phyloP scores from a whole-genome alignment of 2,797 vertebrate species.

The Pangasius mekongensis region DNA sequence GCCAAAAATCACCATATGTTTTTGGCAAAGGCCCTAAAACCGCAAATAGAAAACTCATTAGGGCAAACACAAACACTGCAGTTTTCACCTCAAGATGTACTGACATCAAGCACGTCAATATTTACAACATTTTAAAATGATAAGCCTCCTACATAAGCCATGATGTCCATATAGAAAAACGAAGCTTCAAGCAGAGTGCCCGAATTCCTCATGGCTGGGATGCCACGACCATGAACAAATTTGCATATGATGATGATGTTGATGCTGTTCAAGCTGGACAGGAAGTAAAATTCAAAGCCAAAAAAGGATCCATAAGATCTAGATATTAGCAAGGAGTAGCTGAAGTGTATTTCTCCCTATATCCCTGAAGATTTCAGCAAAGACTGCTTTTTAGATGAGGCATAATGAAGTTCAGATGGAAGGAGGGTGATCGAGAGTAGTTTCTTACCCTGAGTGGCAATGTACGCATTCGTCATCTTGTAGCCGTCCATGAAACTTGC shows the following conservation, averaged over 20 bases:
- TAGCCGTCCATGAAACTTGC: slow-evolving; percentile 89
- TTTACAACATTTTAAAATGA: not conserved
- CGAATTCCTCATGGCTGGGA: not conserved
- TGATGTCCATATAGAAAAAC: too few species aligned
- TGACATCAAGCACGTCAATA: not conserved
- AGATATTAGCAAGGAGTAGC: not conserved
- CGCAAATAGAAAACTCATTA: slow-evolving; percentile 41
- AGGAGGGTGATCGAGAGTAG: not conserved
- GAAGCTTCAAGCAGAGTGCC: not conserved
- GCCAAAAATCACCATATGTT: slow-evolving; percentile 86
- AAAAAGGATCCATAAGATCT: not conserved
- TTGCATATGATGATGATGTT: not conserved
- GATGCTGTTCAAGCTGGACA: not conserved
- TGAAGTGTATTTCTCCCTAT: not conserved
- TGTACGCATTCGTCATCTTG: slow-evolving; percentile 81
- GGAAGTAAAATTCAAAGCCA: not conserved
- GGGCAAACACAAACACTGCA: not conserved
- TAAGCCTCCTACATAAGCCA: not conserved
- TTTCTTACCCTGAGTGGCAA: slow-evolving; percentile 85
- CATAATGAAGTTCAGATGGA: not conserved
- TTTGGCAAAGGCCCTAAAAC: slow-evolving; percentile 83
- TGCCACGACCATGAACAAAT: not conserved
- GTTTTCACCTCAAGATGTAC: too few species aligned
- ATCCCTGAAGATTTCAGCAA: not conserved
- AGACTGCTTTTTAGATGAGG: not conserved